Evolutionary conservation across 2,113 vertebrate genomes (phyloP).

Genomic region (Sminthopsis crassicaudata): DNA sequence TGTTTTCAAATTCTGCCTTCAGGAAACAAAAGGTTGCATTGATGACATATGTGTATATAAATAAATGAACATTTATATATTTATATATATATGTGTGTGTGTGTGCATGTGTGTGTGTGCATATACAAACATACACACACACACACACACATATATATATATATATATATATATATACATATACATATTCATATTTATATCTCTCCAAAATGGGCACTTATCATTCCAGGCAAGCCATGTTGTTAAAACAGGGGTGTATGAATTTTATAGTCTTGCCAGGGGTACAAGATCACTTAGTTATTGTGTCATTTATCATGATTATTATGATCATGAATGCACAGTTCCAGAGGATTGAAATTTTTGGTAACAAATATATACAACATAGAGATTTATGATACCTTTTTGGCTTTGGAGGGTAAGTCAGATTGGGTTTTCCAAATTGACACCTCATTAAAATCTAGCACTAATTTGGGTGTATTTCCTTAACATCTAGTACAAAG

Average conservation of each 20-base stretch:
- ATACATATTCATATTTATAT: background rate
- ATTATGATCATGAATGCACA: background rate
- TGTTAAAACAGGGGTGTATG: background rate
- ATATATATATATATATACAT: background rate
- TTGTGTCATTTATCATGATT: background rate
- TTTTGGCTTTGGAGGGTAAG: constrained; percentile 60
- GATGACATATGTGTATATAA: background rate
- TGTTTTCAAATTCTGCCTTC: constrained; percentile 14
- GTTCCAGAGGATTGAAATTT: background rate
- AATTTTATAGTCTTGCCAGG: background rate
- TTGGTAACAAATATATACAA: constrained; percentile 48
- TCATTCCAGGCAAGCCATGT: background rate
- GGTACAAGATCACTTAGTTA: background rate
- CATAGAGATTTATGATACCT: constrained; percentile 51
- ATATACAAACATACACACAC: too few species aligned
- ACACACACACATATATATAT: too few species aligned
- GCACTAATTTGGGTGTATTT: constrained; percentile 76
- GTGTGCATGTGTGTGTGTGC: too few species aligned
- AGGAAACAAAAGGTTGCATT: constrained; percentile 18
- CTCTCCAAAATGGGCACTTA: background rate
- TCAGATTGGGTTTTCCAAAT: constrained; percentile 58
- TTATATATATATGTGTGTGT: too few species aligned
- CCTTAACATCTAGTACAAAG: constrained; percentile 65
- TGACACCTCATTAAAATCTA: constrained; percentile 74
- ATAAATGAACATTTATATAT: background rate